Evolutionary conservation across 2,113 vertebrate genomes (phyloP).

Genomic region (Phaetusa simplex): DNA sequence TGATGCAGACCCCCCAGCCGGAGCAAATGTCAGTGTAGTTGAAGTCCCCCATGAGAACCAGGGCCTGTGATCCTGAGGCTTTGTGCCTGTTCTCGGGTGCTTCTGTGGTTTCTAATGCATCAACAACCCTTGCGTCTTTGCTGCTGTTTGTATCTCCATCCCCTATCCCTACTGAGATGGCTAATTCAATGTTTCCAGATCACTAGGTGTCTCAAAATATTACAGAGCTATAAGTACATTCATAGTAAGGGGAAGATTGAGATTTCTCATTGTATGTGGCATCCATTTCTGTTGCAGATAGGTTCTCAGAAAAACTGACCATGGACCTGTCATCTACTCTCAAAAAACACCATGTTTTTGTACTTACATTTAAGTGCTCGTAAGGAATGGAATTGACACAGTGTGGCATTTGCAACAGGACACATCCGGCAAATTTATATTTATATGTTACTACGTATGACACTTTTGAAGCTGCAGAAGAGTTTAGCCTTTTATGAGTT

Average conservation of each 20-base stretch:
- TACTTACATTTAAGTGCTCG: neutral
- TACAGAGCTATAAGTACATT: neutral
- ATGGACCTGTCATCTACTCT: neutral
- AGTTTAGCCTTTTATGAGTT: neutral
- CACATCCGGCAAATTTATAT: neutral
- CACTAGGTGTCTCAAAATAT: neutral
- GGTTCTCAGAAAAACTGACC: neutral
- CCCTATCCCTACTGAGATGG: neutral
- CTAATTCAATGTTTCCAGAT: neutral
- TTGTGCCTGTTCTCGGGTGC: neutral
- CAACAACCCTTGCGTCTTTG: neutral
- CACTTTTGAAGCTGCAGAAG: neutral
- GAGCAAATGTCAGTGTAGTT: no score
- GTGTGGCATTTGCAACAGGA: neutral
- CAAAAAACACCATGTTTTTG: neutral
- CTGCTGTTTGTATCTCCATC: neutral
- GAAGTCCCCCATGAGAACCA: no score
- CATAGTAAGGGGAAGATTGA: neutral
- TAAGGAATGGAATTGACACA: neutral
- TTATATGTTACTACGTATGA: neutral
- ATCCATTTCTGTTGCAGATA: neutral
- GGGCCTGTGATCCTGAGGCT: no score
- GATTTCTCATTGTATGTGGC: neutral
- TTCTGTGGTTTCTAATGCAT: neutral
- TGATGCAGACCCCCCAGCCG: no score